A percentile compares a stretch with the other conserved stretches of the same genome.
Evolutionary conservation across 2,888 invertebrate genomes (phyloP).

Genomic region (Rotaria magnacalcarata): DNA sequence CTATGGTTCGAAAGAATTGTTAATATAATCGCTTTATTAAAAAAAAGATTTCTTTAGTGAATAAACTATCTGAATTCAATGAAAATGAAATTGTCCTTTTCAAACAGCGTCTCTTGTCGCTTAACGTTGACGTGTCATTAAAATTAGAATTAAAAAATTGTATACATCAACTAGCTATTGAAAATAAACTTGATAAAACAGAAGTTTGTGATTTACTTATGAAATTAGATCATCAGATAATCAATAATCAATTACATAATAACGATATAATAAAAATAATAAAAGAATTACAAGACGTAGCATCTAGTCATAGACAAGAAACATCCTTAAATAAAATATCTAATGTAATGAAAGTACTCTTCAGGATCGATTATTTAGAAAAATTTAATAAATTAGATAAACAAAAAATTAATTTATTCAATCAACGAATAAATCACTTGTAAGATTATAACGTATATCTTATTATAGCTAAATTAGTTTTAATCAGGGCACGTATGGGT

Average conservation of each 20-base stretch:
- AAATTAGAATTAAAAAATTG: neutral
- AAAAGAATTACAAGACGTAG: neutral
- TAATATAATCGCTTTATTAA: too few relatives aligned
- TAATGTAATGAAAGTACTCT: neutral
- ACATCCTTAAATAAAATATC: neutral
- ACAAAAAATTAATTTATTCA: neutral
- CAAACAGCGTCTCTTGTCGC: neutral
- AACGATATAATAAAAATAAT: neutral
- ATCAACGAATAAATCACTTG: neutral
- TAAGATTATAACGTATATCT: neutral
- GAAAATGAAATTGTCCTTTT: neutral
- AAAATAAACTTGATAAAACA: neutral
- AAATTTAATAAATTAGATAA: neutral
- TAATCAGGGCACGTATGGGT: neutral
- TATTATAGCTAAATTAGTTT: too few relatives aligned
- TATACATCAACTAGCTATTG: conserved; percentile 2
- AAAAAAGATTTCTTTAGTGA: neutral
- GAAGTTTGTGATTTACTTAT: neutral
- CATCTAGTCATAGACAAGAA: neutral
- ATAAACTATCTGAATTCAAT: neutral
- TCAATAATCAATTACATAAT: neutral
- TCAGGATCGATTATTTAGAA: neutral
- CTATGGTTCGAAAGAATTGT: neutral
- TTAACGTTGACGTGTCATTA: neutral
- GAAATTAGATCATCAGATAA: neutral